Percentiles rank a stretch among this genome's conserved stretches.
These are phyloP conservation scores for Petrosia ficiformis DNA, from an alignment of 37 sponge, comb jelly and placozoan genomes.

Conservation along the genomic window DNA sequence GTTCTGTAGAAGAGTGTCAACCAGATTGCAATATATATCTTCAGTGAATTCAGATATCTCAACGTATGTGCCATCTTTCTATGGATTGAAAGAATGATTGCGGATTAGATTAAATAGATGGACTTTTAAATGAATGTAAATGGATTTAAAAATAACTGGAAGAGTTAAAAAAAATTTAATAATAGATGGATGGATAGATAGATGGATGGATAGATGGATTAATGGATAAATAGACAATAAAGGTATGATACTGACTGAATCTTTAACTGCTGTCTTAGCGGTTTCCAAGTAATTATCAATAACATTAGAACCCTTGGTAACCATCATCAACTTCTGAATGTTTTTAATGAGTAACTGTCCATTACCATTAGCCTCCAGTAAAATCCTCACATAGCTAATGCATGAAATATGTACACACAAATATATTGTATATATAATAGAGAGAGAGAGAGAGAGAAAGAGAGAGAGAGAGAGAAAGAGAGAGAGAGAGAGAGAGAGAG, in stretches of 20 bases:
- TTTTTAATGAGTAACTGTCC: constrained; percentile 52
- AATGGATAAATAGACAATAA: too few relatives aligned
- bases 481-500: too few relatives aligned
- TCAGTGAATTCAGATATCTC: constrained; percentile 29
- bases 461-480: too few relatives aligned
- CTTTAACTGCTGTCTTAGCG: neutral
- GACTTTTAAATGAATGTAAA: too few relatives aligned
- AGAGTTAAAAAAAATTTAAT: too few relatives aligned
- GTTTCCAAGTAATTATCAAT: neutral
- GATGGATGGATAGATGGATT: too few relatives aligned
- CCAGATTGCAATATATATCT: constrained; percentile 24
- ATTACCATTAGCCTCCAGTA: constrained; percentile 45
- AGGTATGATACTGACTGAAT: too few relatives aligned
- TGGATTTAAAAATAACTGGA: too few relatives aligned
- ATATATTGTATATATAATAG: too few relatives aligned
- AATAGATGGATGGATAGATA: too few relatives aligned
- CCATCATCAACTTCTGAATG: neutral
- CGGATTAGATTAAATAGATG: too few relatives aligned
- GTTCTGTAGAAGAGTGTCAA: constrained; percentile 42
- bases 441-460: neutral
- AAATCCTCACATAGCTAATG: constrained; percentile 37
- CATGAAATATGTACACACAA: neutral
- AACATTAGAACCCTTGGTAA: neutral
- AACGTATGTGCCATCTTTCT: constrained; percentile 30
- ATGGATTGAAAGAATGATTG: neutral